Base-by-base conservation (phyloP, 2,888 invertebrate species). In the Habroteleia sp. region DNA sequence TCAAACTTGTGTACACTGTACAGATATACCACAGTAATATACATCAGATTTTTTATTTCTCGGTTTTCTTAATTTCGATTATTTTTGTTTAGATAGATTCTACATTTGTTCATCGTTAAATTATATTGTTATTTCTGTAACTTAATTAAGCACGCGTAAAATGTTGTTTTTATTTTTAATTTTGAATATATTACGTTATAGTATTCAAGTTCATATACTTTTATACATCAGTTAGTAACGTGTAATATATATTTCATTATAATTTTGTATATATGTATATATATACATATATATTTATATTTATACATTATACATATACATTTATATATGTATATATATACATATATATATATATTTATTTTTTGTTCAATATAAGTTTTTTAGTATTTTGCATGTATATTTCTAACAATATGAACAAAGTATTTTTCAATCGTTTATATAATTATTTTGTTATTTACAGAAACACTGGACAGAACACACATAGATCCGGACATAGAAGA, bases 1-100 rank as follows among this genome's bases (percentile, higher is more conserved):
- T 63, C 50, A 72, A 73, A 58, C 44, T 60, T 71, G 71, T 73
- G 56, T 58, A 73, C 50, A 73, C 72, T 73, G 72, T 73, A 73
- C 72, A 73, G 25, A 62, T 62, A 56, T 63, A 72, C 48, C 39
- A 50, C 50, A 65, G 42, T 65, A 73, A 63, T 48, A 52, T 73
- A 73, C 72, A 65, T 50, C 48, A 27, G 62, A 52, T 42, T 13
- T 41, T n/a, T n/a, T 35, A 5, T 16, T 41, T 27, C 11, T 25
- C 8, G 2, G 33, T 8, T 13, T 56, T 11, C 1, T 58, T n/a
- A n/a, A n/a, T n/a, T n/a, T n/a, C n/a, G n/a, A n/a, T n/a, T n/a
- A n/a, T n/a, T n/a, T 27, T 27, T 37, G 27, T 1, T 16, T 52
- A 14, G 14, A 39, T 35, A 42, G 35, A n/a, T 5, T 6, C 62